Percentiles rank a stretch among this genome's conserved stretches.
Evolutionary conservation across 2,797 vertebrate species (phyloP).

Genomic region (Rhinatrema bivittatum): DNA sequence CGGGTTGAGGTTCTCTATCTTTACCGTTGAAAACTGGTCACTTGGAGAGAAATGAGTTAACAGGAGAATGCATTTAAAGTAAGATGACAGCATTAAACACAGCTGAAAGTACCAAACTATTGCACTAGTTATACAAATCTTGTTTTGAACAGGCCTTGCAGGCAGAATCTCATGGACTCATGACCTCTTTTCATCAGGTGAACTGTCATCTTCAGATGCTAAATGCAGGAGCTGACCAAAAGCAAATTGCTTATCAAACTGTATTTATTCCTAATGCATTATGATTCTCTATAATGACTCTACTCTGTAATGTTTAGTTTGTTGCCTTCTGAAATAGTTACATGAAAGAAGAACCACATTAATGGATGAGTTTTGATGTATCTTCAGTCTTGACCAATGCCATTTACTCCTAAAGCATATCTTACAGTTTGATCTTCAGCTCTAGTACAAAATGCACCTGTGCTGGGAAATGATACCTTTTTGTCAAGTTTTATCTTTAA

Average conservation of each 20-base stretch:
- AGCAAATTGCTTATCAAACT: not conserved
- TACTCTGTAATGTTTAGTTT: not conserved
- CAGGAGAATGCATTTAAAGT: not conserved
- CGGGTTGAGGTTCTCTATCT: too few species aligned
- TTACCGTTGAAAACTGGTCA: too few species aligned
- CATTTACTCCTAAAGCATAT: too few species aligned
- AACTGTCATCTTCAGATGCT: not conserved
- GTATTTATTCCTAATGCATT: not conserved
- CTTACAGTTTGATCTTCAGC: too few species aligned
- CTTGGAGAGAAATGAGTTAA: not conserved
- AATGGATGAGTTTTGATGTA: accelerated
- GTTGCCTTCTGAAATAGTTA: not conserved
- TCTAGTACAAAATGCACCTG: too few species aligned
- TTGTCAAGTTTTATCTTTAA: too few species aligned
- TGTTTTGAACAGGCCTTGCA: not conserved
- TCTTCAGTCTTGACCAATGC: not conserved
- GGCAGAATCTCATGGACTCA: not conserved
- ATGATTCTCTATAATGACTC: not conserved
- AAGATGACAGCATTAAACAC: not conserved
- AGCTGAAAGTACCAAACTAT: not conserved
- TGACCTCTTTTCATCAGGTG: not conserved
- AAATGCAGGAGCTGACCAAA: accelerated
- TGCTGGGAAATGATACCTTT: too few species aligned
- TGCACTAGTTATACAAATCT: not conserved
- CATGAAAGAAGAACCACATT: not conserved